Conservation (phyloP, 35 echinoderm and acorn worm genomes). For the Lytechinus pictus region DNA sequence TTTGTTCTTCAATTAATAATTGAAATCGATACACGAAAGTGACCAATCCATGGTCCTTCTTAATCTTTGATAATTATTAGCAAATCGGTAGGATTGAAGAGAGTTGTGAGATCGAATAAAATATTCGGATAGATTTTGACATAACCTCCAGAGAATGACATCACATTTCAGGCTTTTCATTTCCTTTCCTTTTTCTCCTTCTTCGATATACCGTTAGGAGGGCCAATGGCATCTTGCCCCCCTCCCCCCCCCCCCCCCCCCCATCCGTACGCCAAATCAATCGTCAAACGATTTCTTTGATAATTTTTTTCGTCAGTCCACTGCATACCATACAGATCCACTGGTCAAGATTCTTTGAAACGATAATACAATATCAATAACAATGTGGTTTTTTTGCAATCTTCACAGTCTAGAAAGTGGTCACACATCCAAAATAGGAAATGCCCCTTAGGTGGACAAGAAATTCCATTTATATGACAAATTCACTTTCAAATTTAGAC, state of each 20-base stretch:
- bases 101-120: not conserved
- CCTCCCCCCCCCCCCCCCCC: too few species aligned
- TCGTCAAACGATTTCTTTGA: not conserved
- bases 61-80: too few species aligned
- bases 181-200: too few species aligned
- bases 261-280: not conserved
- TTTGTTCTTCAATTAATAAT: not conserved
- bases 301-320: not conserved
- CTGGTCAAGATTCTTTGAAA: not conserved
- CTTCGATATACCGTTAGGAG: too few species aligned
- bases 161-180: too few species aligned
- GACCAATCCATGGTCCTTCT: too few species aligned
- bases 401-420: too few species aligned
- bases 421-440: not conserved
- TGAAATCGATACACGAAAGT: not conserved
- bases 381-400: not conserved
- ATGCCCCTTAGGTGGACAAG: not conserved
- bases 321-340: not conserved
- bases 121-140: not conserved
- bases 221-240: too few species aligned
- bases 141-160: not conserved
- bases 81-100: not conserved
- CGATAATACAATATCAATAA: conserved; percentile 4
- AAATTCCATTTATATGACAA: not conserved
- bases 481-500: not conserved